Evolutionary conservation across 2,797 vertebrate species (phyloP).

Genomic region (Gallinago nigripennis): DNA sequence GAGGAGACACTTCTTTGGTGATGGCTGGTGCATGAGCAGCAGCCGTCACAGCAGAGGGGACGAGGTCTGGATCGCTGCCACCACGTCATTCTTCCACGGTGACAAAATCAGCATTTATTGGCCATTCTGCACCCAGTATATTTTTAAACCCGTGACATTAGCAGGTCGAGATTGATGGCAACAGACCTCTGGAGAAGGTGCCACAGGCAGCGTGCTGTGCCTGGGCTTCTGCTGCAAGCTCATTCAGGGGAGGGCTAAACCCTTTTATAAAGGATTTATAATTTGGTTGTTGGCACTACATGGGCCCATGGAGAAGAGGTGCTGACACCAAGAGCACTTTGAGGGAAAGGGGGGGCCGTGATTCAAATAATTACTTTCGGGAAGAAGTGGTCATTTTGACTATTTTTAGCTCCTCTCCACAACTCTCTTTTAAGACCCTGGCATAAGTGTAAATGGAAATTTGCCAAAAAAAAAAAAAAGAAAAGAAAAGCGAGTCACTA

Average conservation of each 20-base stretch:
- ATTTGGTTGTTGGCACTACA: fast-evolving
- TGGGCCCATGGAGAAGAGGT: neutral
- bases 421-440: neutral
- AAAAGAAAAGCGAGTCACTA: neutral
- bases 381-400: neutral
- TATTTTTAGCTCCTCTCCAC: neutral
- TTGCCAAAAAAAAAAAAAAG: neutral
- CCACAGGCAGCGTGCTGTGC: neutral
- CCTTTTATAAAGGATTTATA: neutral
- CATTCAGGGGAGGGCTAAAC: neutral
- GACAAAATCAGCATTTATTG: neutral
- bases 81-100: neutral
- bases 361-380: neutral
- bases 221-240: neutral
- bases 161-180: slow-evolving; percentile 37
- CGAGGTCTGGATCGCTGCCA: neutral
- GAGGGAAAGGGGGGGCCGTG: neutral
- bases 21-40: neutral
- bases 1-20: neutral
- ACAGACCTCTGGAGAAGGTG: slow-evolving; percentile 15
- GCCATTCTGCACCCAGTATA: neutral
- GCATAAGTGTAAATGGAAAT: neutral
- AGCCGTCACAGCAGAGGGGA: neutral
- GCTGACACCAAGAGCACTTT: neutral
- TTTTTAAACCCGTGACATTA: slow-evolving; percentile 52